Evolutionary conservation across 2,113 vertebrate species (phyloP).

Genomic region (Callipepla squamata): DNA sequence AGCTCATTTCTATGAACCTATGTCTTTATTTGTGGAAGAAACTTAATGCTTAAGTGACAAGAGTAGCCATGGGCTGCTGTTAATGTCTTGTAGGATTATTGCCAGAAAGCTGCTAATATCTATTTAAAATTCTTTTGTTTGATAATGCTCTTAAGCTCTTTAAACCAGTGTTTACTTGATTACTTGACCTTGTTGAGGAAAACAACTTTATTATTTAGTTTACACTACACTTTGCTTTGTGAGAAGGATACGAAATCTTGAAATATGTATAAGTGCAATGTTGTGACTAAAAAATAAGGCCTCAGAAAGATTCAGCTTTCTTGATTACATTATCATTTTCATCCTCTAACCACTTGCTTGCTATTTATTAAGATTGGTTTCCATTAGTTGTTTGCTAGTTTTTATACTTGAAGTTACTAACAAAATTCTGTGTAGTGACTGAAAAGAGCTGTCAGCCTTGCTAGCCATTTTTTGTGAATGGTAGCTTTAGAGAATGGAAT

Average conservation of each 20-base stretch:
- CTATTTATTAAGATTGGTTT: not conserved
- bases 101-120: not conserved
- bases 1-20: not conserved
- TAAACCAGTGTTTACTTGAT: not conserved
- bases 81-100: not conserved
- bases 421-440: not conserved
- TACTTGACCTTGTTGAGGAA: not conserved
- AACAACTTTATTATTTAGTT: not conserved
- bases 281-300: not conserved
- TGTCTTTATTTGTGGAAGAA: conserved; percentile 17
- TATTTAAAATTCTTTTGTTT: not conserved
- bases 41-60: not conserved
- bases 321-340: not conserved
- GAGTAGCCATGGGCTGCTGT: not conserved
- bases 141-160: not conserved
- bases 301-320: not conserved
- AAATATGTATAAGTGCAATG: not conserved
- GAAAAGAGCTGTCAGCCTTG: not conserved
- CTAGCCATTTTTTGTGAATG: not conserved
- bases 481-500: not conserved
- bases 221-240: not conserved
- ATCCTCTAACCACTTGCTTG: not conserved
- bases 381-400: not conserved
- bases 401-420: not conserved
- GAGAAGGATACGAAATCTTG: not conserved